Evolutionary conservation across 2,797 vertebrate species (phyloP).

Genomic region (Macroramphosus scolopax): DNA sequence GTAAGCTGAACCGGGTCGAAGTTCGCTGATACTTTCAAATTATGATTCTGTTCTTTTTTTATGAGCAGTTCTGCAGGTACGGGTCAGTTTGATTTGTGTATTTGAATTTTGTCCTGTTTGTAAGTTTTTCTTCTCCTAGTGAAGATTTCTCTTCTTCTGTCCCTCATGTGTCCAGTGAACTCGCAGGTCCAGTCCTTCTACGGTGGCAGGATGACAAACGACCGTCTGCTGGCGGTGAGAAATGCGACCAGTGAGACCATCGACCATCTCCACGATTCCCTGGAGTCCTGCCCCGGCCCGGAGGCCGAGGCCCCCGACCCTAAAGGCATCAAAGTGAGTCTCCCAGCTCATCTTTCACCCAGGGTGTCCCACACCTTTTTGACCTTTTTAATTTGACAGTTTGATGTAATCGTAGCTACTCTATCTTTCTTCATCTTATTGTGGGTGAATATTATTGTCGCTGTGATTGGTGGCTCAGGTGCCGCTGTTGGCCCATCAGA

Average conservation of each 20-base stretch:
- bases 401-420: no score
- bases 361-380: no score
- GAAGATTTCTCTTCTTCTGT: background rate
- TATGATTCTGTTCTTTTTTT: background rate
- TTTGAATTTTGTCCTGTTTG: no score
- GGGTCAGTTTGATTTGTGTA: no score
- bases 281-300: conserved; percentile 84
- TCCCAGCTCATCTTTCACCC: background rate
- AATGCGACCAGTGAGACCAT: conserved; percentile 84
- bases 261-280: conserved; percentile 86
- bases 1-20: background rate
- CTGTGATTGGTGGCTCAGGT: conserved; percentile 64
- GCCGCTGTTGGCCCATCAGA: conserved; percentile 86
- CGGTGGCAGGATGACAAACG: conserved; percentile 78
- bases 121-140: background rate
- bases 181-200: conserved; percentile 68
- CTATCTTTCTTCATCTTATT: background rate
- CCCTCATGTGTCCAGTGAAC: conserved; percentile 39
- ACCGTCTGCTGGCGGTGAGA: conserved; percentile 73
- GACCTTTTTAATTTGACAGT: no score
- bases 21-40: background rate
- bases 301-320: conserved; percentile 81
- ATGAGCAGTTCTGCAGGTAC: no score
- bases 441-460: background rate
- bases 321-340: conserved; percentile 82